Conservation (phyloP, 2,797 vertebrate genomes). For the Myiothlypis chrysogaster region DNA sequence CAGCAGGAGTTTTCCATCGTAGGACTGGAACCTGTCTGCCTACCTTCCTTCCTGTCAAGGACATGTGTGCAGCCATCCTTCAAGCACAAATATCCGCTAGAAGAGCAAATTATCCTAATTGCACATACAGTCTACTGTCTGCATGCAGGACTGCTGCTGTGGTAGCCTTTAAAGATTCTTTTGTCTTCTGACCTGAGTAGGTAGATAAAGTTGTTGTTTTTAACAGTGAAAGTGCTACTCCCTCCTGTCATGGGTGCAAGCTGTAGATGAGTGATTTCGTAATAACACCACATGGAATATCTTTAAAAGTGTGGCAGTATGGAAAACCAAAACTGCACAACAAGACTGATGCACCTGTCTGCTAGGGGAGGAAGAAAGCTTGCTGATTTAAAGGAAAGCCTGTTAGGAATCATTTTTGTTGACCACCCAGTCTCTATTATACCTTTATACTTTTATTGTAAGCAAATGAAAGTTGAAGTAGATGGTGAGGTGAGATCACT, state of each 20-base stretch:
- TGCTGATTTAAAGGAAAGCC: neutral
- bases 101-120: neutral
- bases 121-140: neutral
- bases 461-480: neutral
- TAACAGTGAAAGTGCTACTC: neutral
- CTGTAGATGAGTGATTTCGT: neutral
- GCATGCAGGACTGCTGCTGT: neutral
- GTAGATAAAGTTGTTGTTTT: neutral
- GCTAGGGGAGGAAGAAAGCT: neutral
- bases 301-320: neutral
- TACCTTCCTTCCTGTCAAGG: neutral
- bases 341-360: neutral
- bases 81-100: neutral
- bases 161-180: neutral
- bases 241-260: neutral
- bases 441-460: neutral
- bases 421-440: neutral
- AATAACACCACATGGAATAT: neutral
- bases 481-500: neutral
- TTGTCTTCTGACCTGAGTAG: neutral
- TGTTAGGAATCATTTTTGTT: neutral
- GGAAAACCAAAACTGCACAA: neutral
- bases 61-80: accelerated
- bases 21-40: neutral
- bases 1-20: neutral